Base-by-base conservation (phyloP, 2,113 vertebrate genomes). In the Menura novaehollandiae region DNA sequence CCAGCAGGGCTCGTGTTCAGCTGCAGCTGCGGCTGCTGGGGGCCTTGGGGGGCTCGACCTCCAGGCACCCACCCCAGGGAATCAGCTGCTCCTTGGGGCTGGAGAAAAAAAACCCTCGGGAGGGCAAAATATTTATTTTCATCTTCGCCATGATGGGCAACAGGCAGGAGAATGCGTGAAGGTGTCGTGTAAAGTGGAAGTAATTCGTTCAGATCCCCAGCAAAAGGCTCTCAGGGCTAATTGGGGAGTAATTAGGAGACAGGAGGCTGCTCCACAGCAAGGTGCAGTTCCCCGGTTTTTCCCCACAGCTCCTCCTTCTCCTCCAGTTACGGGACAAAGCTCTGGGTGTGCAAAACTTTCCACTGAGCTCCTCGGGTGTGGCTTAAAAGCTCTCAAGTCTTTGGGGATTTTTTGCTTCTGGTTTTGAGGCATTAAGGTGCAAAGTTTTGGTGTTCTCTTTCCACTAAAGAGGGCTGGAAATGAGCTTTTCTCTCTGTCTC, bases 71-170 rank as follows among this genome's bases (percentile, higher is more conserved):
- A 3, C 10, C 49, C 7, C 14, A 3, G 21, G 15, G 43, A 35
- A 17, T 10, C 10, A 2, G 12, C 14, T 0, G 1, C 3, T 4
- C 32, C 66, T 39, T 2, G 14, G 47, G 47, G 18, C 11, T 32
- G 44, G 22, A 11, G 27, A 28, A 8, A 78, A 43, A 4, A 78
- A 43, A 4, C 1, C 51, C 15, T 19, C 21, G 1, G 0, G 9
- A 24, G 35, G 33, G 23, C 3, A 21, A 49, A 62, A n/a, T 33
- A 13, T 19, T 41, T 16, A 6, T 62, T 87, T 49, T 49, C 43
- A 11, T 7, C 44, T 9, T 3, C 5, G 7, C 28, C 3, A 30
- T 0, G 4, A 2, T 26, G 60, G 15, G 37, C 21, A 23, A 11
- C 0, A 18, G 47, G 67, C 15, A 10, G 23, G 33, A 41, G 44